Evolutionary conservation across 2,113 vertebrate species (phyloP), one percentile per base, ranked within the genome.

Genomic region (Myotis yumanensis): DNA sequence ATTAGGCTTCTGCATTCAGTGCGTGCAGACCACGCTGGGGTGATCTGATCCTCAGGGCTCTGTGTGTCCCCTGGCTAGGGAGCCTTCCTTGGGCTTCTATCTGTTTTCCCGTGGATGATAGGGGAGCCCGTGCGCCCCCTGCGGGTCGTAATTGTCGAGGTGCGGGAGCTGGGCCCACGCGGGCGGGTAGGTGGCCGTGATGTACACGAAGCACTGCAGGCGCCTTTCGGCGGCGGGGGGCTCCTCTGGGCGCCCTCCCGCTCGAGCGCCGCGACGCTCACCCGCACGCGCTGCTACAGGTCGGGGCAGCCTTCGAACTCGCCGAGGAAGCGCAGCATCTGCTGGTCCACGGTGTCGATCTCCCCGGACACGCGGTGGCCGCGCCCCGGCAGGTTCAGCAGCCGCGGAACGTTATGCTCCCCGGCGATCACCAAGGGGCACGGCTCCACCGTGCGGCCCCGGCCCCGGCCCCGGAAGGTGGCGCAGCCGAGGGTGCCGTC

Each of bases 321-420:
- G 9, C 99, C 99, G 64, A 99, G 98, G 97, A 99, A 99, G 32
- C 81, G 88, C 96, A 99, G 98, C 99, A 99, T 99, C 97, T 96
- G 95, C 35, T 98, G 97, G 1, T 99, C 99, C 46, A 99, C 99
- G 0, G 80, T 18, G 94, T 99, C 99, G 91, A 99, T 98, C 98
- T 99, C 99, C 0, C 99, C 99, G 0, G 87, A 85, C 48, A 99
- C 96, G 0, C 40, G 95, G 46, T 95, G 98, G 35, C 99, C 99
- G 0, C 25, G 96, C 35, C 99, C 99, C 0, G 99, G 99, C 51
- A 99, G 92, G 96, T 99, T 98, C 71, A 99, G 98, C 96, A 99
- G 98, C 90, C 98, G 98, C 0, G 99, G 99, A 90, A 99, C 96
- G 91, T 99, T 99, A 92, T 98, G 66, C 48, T 98, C 37, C 0